Evolutionary conservation across 2,797 vertebrate genomes (phyloP), one percentile per base, ranked within the genome.

Genomic region (Brachymystax lenok): DNA sequence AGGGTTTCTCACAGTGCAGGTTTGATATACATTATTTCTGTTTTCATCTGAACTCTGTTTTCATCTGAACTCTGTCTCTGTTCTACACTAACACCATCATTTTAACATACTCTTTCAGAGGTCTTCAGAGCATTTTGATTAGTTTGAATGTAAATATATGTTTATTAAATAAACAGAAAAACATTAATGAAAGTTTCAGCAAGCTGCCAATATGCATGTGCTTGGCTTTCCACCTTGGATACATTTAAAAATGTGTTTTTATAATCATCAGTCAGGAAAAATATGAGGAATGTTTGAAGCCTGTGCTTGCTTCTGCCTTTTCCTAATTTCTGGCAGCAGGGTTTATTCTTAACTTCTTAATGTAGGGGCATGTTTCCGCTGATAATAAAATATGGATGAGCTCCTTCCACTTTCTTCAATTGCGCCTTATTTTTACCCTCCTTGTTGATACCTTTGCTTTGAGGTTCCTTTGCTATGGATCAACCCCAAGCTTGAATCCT

Each of bases 351-450:
- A 77, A 77, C 17, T 6, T 59, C 56, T 68, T 71, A 30, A 51
- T 71, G 59, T 68, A 64, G 71, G 33, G 59, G 61, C 72, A 78
- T 77, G 76, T 74, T 77, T 24, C 67, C 63, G 10, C 59, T 40
- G 40, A 52, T 71, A 76, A 81, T 82, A 54, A 80, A 84, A 78
- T 75, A 82, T 82, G 71, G 71, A 82, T 82, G 78, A 76, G 74
- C 33, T 80, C 61, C 69, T 75, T 71, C 74, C 69, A 66, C 69
- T 80, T 78, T 67, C 70, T 74, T 51, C 54, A 74, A 50, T 69
- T 54, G 24, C 77, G 73, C 51, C 30, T 6, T 66, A 71, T 75
- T 75, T 78, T 67, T 46, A 46, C 40, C 40, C 40, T 46, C 40
- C 40, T 12, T 46, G 10, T 46, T 46, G 40, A 46, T 13, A 12